Evolutionary conservation across 2,797 vertebrate species (phyloP), one percentile per base, ranked within the genome.

Genomic region (Myotis pilosus): DNA sequence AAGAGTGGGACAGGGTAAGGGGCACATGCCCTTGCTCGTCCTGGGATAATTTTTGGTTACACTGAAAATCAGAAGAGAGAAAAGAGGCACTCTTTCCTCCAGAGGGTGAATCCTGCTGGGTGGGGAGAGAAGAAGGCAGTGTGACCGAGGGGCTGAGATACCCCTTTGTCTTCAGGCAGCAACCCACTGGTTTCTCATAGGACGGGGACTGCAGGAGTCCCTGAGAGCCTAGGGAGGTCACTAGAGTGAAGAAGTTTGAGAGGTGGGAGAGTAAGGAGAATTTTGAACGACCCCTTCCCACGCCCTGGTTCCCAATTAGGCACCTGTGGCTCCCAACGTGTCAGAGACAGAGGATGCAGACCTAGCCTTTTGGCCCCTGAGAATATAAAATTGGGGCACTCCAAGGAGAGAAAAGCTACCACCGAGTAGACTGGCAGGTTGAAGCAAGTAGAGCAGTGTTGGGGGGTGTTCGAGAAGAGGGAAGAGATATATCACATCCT

Each of bases 31-130:
- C 72, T 69, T 76, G 92, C 55, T 86, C 71, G 30, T 92, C 85
- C 93, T 95, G 94, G 95, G 95, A 87, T 82, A 79, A 95, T 97
- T 97, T 97, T 97, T 97, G 97, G 97, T 97, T 97, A 93, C 84
- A 96, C 79, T 97, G 95, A 96, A 95, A 93, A 91, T 95, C 66
- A 94, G 82, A 80, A 89, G 95, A 95, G 95, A 95, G 88, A 93
- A 96, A 87, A 96, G 90, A 97, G 74, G 92, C 69, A 95, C 47
- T 28, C 87, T 80, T 92, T 94, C 88, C 84, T 95, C 92, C 94
- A 71, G 60, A 82, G 36, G 49, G 89, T 68, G 85, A 74, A 82
- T 93, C 95, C 92, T 94, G 87, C 89, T 83, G 33, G 53, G 74
- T 49, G 38, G 57, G 55, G 78, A 69, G 55, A 57, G 93, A 79